Evolutionary conservation across 1,140 invertebrate species (phyloP).

Genomic region (Scaptomyza pallida): DNA sequence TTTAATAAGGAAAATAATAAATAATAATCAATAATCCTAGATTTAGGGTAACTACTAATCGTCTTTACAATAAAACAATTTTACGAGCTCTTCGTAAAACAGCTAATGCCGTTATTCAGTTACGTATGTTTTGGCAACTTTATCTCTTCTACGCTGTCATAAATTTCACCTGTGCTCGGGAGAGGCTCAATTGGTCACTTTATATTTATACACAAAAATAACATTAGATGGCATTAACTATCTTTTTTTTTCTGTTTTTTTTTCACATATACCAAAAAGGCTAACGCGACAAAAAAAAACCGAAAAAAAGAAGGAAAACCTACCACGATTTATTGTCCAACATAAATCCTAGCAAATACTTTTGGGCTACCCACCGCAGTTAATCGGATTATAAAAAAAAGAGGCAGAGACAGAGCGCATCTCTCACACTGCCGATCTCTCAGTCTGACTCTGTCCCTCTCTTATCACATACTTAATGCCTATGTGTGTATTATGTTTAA

Average conservation of each 20-base stretch:
- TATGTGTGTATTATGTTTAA: slow-evolving; percentile 3
- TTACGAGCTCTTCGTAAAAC: background rate
- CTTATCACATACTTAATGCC: slow-evolving; percentile 1
- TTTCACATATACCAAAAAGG: too few species aligned
- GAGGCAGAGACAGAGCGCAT: slow-evolving; percentile 6
- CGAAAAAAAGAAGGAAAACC: too few species aligned
- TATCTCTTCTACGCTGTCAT: background rate
- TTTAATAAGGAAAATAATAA: too few species aligned
- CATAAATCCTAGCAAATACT: slow-evolving; percentile 76
- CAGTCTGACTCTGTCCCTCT: too few species aligned
- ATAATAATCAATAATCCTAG: too few species aligned
- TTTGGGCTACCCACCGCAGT: slow-evolving; percentile 77
- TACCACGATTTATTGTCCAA: slow-evolving; percentile 72
- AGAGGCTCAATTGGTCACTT: slow-evolving; percentile 15
- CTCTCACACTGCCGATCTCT: too few species aligned
- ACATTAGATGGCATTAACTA: slow-evolving; percentile 64
- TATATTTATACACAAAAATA: slow-evolving; percentile 39
- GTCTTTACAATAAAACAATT: background rate
- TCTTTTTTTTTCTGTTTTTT: slow-evolving; percentile 51
- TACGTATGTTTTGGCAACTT: slow-evolving; percentile 24
- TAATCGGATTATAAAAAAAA: slow-evolving; percentile 79
- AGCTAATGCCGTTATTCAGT: background rate
- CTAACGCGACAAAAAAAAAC: slow-evolving; percentile 58
- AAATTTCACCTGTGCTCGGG: slow-evolving; percentile 12
- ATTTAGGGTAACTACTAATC: background rate